phyloP scores from a whole-genome alignment of 1,140 invertebrate species.

The Tetramorium alpestre region DNA sequence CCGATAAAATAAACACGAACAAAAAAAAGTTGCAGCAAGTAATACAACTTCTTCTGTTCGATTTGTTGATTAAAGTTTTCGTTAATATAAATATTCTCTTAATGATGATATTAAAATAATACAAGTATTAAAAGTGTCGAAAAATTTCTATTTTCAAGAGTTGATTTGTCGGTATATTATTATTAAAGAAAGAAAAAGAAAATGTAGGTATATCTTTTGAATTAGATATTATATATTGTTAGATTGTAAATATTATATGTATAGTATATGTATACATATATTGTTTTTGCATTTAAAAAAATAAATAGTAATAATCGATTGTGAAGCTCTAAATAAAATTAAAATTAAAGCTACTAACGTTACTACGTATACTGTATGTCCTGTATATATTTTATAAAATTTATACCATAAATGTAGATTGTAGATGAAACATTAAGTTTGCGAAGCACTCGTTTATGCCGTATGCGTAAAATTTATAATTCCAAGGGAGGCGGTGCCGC shows the following conservation, averaged over 20 bases:
- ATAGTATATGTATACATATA: too few relatives aligned
- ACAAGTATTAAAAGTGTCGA: not conserved
- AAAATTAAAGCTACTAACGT: not conserved
- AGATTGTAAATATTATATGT: too few relatives aligned
- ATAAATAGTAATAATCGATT: too few relatives aligned
- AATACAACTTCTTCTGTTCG: not conserved
- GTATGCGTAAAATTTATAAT: conserved; percentile 18
- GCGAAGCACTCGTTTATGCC: not conserved
- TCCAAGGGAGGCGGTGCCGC: not conserved
- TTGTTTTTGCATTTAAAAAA: not conserved
- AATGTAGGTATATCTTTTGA: not conserved
- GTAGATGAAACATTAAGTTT: not conserved
- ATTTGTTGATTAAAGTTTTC: not conserved
- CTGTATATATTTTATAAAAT: not conserved
- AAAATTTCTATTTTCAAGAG: not conserved
- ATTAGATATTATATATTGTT: not conserved
- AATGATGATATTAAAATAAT: too few relatives aligned
- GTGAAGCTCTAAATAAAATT: too few relatives aligned
- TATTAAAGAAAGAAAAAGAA: not conserved
- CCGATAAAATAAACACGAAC: not conserved
- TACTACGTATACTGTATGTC: not conserved
- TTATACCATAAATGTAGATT: not conserved
- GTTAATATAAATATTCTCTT: not conserved
- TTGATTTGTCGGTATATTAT: not conserved
- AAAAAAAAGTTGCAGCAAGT: not conserved